Evolutionary conservation across 2,888 invertebrate genomes (phyloP).

Genomic region (Cerceris rybyensis): DNA sequence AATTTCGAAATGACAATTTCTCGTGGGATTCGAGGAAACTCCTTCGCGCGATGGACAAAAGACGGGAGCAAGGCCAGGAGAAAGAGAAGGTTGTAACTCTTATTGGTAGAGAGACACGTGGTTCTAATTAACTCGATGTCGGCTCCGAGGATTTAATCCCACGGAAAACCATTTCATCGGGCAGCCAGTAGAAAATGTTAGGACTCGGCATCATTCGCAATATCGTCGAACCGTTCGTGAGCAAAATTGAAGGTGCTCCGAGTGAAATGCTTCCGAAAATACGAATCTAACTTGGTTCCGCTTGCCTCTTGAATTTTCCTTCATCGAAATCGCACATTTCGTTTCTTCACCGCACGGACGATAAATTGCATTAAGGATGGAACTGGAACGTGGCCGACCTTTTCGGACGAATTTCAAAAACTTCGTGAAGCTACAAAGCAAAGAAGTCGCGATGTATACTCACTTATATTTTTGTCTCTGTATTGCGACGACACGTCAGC

Average conservation of each 20-base stretch:
- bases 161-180: conserved; percentile 56
- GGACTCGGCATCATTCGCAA: conserved; percentile 56
- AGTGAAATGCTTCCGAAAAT: conserved; percentile 6
- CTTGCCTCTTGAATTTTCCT: not conserved
- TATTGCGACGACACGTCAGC: conserved; percentile 67
- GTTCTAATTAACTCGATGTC: conserved; percentile 66
- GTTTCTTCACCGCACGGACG: not conserved
- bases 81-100: conserved; percentile 50
- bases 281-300: not conserved
- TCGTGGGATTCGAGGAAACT: not conserved
- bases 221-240: conserved; percentile 44
- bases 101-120: conserved; percentile 62
- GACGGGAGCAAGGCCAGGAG: conserved; percentile 14
- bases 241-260: conserved; percentile 47
- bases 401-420: too few species aligned
- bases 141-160: conserved; percentile 64
- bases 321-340: not conserved
- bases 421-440: too few species aligned
- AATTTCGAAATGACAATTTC: too few species aligned
- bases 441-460: conserved; percentile 47
- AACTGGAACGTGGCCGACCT: too few species aligned
- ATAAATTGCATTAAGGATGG: not conserved
- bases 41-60: conserved; percentile 4
- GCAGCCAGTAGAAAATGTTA: conserved; percentile 49
- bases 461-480: conserved; percentile 74